Percentiles rank a stretch among this genome's conserved stretches.
Evolutionary conservation across 2,797 vertebrate genomes (phyloP).

Genomic region (Hozukius guyotensis): DNA sequence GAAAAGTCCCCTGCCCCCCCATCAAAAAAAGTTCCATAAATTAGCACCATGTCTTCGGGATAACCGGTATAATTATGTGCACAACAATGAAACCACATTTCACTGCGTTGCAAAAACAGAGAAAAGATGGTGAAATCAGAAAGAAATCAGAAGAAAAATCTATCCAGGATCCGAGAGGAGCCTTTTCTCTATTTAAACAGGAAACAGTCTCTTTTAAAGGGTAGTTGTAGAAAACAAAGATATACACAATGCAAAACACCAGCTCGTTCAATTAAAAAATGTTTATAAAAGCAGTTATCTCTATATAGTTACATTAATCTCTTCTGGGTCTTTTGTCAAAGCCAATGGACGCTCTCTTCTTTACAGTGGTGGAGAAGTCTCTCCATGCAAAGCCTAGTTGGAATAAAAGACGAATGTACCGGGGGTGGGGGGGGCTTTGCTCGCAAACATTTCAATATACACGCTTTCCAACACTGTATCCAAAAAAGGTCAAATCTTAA

Average conservation of each 20-base stretch:
- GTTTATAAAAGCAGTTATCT: conserved; percentile 39
- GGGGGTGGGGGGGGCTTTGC: background rate
- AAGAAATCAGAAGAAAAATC: conserved; percentile 10
- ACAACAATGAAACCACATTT: conserved; percentile 74
- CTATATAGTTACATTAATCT: conserved; percentile 33
- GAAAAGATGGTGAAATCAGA: conserved; percentile 36
- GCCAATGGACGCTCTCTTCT: conserved; percentile 14
- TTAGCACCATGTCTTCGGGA: conserved; percentile 83
- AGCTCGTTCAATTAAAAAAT: conserved; percentile 49
- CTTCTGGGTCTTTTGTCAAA: conserved; percentile 66
- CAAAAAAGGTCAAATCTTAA: conserved; percentile 34
- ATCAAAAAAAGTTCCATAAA: conserved; percentile 73
- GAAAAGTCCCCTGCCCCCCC: conserved; percentile 20
- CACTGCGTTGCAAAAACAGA: conserved; percentile 69
- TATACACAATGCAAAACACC: conserved; percentile 67
- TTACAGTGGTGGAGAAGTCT: conserved; percentile 38
- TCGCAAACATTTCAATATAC: conserved; percentile 33
- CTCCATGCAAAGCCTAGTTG: conserved; percentile 14
- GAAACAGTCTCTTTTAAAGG: conserved; percentile 38
- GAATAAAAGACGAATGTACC: conserved; percentile 22
- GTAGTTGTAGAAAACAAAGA: conserved; percentile 54
- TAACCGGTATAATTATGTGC: conserved; percentile 75
- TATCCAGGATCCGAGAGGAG: conserved; percentile 42
- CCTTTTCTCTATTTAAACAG: conserved; percentile 47
- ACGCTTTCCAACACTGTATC: conserved; percentile 27